Conservation (phyloP, 2,113 vertebrate genomes). For the Anseranas semipalmata region DNA sequence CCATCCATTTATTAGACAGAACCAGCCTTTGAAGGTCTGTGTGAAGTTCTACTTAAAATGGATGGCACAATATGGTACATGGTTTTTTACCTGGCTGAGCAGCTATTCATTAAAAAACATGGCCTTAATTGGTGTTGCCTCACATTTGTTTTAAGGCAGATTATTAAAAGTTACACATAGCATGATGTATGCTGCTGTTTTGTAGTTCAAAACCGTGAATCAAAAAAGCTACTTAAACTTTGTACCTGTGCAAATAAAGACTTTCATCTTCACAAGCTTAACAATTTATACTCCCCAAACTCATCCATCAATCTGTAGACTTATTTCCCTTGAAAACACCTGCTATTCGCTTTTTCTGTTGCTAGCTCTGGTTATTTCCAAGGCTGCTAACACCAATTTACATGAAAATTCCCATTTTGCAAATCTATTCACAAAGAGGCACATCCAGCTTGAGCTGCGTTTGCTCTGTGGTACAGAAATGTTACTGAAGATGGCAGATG, state of each 20-base stretch:
- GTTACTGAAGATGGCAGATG: not conserved
- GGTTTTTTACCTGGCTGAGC: constrained; percentile 9
- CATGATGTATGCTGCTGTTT: fast-evolving
- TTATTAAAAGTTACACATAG: constrained; percentile 7
- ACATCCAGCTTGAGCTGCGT: not conserved
- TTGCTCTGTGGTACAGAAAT: not conserved
- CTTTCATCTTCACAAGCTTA: constrained; percentile 56
- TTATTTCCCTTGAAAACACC: constrained; percentile 42
- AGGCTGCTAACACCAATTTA: constrained; percentile 44
- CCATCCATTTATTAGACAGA: constrained; percentile 13
- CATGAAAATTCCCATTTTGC: constrained; percentile 29
- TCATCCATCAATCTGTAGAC: constrained; percentile 37
- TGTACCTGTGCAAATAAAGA: constrained; percentile 45
- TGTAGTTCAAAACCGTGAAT: not conserved
- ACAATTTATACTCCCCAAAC: constrained; percentile 22
- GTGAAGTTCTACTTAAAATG: constrained; percentile 39
- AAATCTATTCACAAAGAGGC: not conserved
- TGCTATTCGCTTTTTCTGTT: not conserved
- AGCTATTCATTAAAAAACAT: constrained; percentile 32
- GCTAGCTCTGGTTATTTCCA: constrained; percentile 33
- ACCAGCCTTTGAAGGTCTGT: not conserved
- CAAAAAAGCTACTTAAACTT: constrained; percentile 35
- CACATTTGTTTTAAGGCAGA: constrained; percentile 15
- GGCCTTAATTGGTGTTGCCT: constrained; percentile 40
- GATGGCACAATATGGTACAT: constrained; percentile 4